Evolutionary conservation across 2,797 vertebrate genomes (phyloP).

Genomic region (Ptychadena robeensis): DNA sequence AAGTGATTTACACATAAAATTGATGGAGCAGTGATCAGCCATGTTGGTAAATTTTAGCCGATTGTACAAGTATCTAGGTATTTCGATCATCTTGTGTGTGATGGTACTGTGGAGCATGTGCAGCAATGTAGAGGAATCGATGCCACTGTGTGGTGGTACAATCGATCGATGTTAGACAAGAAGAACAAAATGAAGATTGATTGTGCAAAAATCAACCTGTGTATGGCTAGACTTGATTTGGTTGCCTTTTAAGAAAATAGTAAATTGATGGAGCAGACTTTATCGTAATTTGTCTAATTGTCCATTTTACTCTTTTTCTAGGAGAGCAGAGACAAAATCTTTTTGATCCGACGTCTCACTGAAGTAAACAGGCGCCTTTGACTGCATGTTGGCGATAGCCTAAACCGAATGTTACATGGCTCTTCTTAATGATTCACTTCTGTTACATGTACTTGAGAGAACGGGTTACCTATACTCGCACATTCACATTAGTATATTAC

Average conservation of each 20-base stretch:
- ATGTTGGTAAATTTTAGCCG: too few species aligned
- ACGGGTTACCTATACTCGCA: background rate
- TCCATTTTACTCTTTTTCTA: slow-evolving; percentile 63
- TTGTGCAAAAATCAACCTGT: too few species aligned
- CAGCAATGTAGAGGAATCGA: too few species aligned
- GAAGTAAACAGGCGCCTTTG: slow-evolving; percentile 77
- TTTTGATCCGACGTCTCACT: slow-evolving; percentile 85
- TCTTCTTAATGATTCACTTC: background rate
- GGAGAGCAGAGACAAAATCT: slow-evolving; percentile 88
- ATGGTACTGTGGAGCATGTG: too few species aligned
- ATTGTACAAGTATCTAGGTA: too few species aligned
- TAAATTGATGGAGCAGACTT: background rate
- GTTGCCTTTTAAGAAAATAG: background rate
- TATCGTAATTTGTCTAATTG: background rate
- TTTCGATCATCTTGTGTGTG: too few species aligned
- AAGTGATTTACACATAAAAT: too few species aligned
- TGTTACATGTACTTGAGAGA: background rate
- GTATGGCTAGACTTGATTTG: too few species aligned
- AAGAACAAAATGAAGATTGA: too few species aligned
- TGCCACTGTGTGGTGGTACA: too few species aligned
- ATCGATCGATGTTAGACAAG: too few species aligned
- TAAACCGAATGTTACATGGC: background rate
- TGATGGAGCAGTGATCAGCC: too few species aligned
- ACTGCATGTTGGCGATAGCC: slow-evolving; percentile 11
- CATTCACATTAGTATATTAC: background rate